Conservation (phyloP, 1,140 invertebrate genomes). For the Drosophila nigromelanica region DNA sequence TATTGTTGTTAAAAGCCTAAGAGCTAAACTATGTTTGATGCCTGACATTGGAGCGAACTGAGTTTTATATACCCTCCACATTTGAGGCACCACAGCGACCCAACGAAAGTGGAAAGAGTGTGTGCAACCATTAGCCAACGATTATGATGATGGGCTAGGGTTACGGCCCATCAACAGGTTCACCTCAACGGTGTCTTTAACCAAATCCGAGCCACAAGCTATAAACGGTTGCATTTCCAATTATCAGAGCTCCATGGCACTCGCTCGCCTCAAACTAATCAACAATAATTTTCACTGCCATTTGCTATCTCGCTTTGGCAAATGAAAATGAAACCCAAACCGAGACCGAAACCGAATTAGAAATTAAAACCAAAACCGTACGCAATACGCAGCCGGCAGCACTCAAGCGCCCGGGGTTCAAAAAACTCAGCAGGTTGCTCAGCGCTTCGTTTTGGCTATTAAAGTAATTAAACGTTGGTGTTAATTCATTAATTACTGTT, state of each 20-base stretch:
- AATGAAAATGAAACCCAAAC: constrained; percentile 27
- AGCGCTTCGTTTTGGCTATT: constrained; percentile 39
- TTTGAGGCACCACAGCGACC: constrained; percentile 33
- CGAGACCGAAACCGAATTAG: constrained; percentile 52
- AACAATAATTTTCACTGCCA: constrained; percentile 44
- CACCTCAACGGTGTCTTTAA: constrained; percentile 2
- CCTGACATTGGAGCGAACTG: constrained; percentile 32
- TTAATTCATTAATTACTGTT: constrained; percentile 76
- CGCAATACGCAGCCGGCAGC: constrained; percentile 25
- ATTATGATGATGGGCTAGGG: constrained; percentile 52
- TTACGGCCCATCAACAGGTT: constrained; percentile 25
- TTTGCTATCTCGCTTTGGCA: constrained; percentile 23
- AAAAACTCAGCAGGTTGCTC: constrained; percentile 39
- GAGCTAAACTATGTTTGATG: constrained; percentile 74
- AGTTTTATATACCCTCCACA: constrained; percentile 59
- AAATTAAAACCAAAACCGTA: constrained; percentile 23
- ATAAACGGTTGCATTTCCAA: constrained; percentile 62
- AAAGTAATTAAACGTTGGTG: constrained; percentile 75
- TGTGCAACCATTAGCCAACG: constrained; percentile 56
- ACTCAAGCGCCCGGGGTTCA: constrained; percentile 45
- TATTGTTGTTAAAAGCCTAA: constrained; percentile 62
- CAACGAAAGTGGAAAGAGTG: constrained; percentile 62
- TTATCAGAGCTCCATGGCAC: constrained; percentile 56
- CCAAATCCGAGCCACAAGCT: constrained; percentile 30
- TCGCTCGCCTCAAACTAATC: constrained; percentile 43